Evolutionary conservation across 2,113 vertebrate species (phyloP), one percentile per base, ranked within the genome.

Genomic region (Pomatorhinus ruficollis): DNA sequence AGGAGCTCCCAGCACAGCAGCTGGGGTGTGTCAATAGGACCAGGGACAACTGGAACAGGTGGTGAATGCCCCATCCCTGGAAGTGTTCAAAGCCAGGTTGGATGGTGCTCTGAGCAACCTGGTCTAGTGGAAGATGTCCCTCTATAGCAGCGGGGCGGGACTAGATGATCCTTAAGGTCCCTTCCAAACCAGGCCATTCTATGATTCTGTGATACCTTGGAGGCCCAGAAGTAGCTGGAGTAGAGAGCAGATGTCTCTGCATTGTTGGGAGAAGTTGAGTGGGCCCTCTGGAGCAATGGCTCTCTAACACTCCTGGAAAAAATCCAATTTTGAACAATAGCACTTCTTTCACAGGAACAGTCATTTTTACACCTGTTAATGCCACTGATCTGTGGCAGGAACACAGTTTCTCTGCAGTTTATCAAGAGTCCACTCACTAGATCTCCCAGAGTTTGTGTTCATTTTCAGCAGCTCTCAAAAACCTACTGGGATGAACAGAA

Each of bases 1-100:
- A 49, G 50, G 20, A 83, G 61, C 39, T 90, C 35, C 63, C 76
- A 52, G 44, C 27, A 60, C 4, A 0, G 10, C 5, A 1, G 57
- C 52, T 7, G 0, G 12, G 37, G 12, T 0, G 0, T 20, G 18
- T 44, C 1, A 0, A 3, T 4, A 25, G 40, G 37, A 53, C 0
- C 3, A 57, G 50, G 15, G 30, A 20, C n/a, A 23, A 45, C 54
- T 47, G 70, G 39, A 10, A 75, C 40, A 81, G 22, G 12, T 7
- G 84, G 35, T 33, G 16, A 52, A 17, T 72, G 28, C 12, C 35
- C 7, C 33, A 7, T 59, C 7, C 33, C 30, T 60, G 49, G 21
- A 23, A 27, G 33, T 35, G 61, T 57, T 60, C 50, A 52, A 50
- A 40, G 44, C 28, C n/a, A 68, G 59, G 49, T 0, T 82, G 40